These are phyloP conservation scores for Paramormyrops kingsleyae DNA, from an alignment of 2,113 vertebrate genomes.

Conservation along the genomic window DNA sequence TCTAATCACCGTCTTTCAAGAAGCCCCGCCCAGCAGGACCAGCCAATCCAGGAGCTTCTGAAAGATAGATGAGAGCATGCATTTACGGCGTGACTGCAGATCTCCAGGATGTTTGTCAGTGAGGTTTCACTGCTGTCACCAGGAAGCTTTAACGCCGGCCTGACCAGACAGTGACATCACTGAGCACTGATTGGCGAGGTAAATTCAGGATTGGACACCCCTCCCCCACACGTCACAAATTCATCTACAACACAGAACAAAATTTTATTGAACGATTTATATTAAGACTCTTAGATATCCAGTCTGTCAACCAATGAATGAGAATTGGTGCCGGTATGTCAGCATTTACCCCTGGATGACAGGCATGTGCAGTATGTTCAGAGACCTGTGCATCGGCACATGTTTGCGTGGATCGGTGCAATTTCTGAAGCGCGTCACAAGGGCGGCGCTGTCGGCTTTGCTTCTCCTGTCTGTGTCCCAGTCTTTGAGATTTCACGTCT, in stretches of 20 bases:
- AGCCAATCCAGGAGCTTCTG: background rate
- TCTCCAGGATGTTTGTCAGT: background rate
- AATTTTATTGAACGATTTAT: background rate
- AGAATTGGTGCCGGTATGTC: background rate
- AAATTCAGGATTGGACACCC: background rate
- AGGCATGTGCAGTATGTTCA: background rate
- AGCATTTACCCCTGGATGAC: background rate
- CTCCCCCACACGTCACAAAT: background rate
- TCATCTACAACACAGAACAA: background rate
- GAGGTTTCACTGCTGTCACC: background rate
- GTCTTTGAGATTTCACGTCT: background rate
- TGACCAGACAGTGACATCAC: background rate
- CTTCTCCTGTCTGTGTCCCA: background rate
- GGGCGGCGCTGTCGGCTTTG: background rate
- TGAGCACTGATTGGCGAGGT: background rate
- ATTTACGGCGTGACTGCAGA: conserved; percentile 12
- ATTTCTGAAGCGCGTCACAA: background rate
- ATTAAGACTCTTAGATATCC: background rate
- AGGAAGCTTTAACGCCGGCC: background rate
- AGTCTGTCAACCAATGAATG: background rate
- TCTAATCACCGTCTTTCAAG: background rate
- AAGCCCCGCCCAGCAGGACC: background rate
- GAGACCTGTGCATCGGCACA: background rate
- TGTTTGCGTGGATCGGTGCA: background rate
- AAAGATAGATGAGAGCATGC: conserved; percentile 24